Percentiles rank a stretch among this genome's conserved stretches.
phyloP scores from a whole-genome alignment of 1,140 invertebrate genomes.

The Trachelipus rathkii region DNA sequence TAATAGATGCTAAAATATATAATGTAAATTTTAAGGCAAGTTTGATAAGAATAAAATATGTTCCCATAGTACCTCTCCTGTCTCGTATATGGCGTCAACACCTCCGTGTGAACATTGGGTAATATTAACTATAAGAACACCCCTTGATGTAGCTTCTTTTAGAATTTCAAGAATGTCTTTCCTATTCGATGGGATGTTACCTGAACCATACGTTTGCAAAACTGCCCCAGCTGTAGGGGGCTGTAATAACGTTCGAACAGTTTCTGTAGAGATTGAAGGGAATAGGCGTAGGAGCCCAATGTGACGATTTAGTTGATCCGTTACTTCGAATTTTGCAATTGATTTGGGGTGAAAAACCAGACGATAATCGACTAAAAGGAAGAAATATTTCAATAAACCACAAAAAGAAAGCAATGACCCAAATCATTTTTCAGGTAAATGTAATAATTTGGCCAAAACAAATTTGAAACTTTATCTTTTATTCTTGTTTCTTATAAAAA shows the following conservation, averaged over 20 bases:
- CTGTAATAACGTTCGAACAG: conserved; percentile 71
- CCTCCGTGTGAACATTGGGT: conserved; percentile 79
- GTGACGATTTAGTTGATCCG: conserved; percentile 72
- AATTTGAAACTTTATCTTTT: no score
- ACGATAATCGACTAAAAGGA: conserved; percentile 68
- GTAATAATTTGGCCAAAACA: no score
- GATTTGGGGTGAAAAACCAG: conserved; percentile 67
- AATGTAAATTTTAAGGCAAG: no score
- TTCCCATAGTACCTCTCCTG: conserved; percentile 59
- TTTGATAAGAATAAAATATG: no score
- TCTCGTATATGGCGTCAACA: conserved; percentile 73
- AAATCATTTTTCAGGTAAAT: background rate
- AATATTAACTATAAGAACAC: conserved; percentile 86
- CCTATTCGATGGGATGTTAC: conserved; percentile 82
- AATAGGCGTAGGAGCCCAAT: conserved; percentile 83
- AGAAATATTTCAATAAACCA: conserved; percentile 38
- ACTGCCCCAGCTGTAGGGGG: conserved; percentile 83
- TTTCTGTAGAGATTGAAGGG: conserved; percentile 77
- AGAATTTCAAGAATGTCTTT: conserved; percentile 75
- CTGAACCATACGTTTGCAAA: conserved; percentile 86
- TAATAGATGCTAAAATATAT: no score
- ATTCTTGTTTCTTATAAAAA: no score
- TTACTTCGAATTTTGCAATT: conserved; percentile 72
- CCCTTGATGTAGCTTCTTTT: conserved; percentile 65
- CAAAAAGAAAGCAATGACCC: background rate